A percentile compares a stretch with the other conserved stretches of the same genome.
phyloP scores from a whole-genome alignment of 2,113 vertebrate genomes.

The Nesoenas mayeri region DNA sequence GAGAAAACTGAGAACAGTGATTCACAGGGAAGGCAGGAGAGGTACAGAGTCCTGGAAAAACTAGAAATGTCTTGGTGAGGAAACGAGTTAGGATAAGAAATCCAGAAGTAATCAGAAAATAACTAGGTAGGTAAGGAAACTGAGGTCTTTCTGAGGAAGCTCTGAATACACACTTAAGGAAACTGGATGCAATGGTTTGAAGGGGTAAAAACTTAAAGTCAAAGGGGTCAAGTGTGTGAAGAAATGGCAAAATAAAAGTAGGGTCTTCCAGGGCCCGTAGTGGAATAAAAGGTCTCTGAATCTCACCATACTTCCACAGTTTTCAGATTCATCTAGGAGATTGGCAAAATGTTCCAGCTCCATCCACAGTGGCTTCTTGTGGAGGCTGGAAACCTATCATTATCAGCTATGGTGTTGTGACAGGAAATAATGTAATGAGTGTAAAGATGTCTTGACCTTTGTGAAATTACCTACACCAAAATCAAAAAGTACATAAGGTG shows the following conservation, averaged over 20 bases:
- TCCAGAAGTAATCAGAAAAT: not conserved
- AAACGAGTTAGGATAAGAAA: not conserved
- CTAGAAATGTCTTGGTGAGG: not conserved
- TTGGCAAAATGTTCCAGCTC: not conserved
- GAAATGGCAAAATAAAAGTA: not conserved
- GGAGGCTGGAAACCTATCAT: not conserved
- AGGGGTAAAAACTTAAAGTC: not conserved
- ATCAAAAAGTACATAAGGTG: not conserved
- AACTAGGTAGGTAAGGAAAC: not conserved
- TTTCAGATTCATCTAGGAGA: not conserved
- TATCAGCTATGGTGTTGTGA: not conserved
- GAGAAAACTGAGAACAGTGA: not conserved
- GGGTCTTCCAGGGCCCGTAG: not conserved
- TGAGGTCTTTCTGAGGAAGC: not conserved
- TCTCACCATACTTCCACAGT: not conserved
- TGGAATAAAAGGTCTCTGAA: not conserved
- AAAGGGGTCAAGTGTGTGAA: accelerated
- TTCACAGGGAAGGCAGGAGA: not conserved
- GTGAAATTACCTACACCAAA: not conserved
- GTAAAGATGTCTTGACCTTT: not conserved
- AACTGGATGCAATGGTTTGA: not conserved
- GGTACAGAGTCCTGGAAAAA: not conserved
- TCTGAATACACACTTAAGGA: not conserved
- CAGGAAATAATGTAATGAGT: not conserved
- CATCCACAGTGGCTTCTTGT: not conserved